Evolutionary conservation across 2,797 vertebrate genomes (phyloP).

Genomic region (Rhinichthys osculus): DNA sequence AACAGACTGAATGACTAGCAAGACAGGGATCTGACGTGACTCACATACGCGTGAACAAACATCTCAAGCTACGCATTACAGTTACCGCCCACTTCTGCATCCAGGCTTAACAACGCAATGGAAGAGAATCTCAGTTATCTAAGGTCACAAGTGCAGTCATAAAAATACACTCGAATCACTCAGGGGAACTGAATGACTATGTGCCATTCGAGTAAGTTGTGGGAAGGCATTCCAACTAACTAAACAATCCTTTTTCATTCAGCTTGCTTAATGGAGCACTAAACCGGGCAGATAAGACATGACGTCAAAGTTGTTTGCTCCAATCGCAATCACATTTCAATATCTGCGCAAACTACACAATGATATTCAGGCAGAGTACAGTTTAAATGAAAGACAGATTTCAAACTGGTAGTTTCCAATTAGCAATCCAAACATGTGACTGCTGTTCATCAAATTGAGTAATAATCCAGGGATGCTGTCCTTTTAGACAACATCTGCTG

Average conservation of each 20-base stretch:
- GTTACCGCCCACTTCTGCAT: background rate
- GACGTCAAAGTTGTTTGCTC: background rate
- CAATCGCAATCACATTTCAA: background rate
- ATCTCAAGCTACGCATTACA: background rate
- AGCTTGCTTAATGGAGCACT: background rate
- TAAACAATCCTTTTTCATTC: background rate
- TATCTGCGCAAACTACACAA: background rate
- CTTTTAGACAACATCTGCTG: slow-evolving; percentile 13
- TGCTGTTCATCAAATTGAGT: background rate
- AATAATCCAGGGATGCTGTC: background rate
- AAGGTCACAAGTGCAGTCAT: background rate
- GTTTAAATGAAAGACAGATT: background rate
- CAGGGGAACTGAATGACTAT: background rate
- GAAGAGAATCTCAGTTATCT: background rate
- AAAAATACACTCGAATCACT: background rate
- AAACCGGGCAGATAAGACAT: background rate
- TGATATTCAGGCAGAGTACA: background rate
- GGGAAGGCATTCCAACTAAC: background rate
- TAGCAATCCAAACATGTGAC: slow-evolving; percentile 6
- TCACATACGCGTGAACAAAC: background rate
- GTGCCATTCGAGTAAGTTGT: background rate
- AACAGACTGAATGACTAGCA: slow-evolving; percentile 11
- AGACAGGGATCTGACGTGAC: slow-evolving; percentile 3
- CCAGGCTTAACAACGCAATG: background rate
- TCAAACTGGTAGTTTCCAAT: slow-evolving; percentile 1